These are phyloP conservation scores for Acanthosoma haemorrhoidale DNA, from an alignment of 2,888 invertebrate species.

Conservation along the genomic window DNA sequence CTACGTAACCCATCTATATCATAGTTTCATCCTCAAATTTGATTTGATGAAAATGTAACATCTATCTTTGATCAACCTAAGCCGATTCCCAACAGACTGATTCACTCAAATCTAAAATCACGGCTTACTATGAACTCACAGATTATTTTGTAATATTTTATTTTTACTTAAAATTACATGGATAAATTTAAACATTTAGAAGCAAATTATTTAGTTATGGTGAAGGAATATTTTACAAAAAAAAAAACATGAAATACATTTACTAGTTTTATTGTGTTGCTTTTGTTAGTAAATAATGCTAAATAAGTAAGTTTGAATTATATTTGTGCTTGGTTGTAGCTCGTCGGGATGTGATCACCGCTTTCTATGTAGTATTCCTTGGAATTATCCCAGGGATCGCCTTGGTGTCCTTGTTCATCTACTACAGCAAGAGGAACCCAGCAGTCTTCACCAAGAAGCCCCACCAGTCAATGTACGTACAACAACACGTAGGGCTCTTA, in stretches of 20 bases:
- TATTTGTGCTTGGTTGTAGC: constrained; percentile 54
- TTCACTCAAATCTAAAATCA: too few species aligned
- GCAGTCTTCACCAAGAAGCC: constrained; percentile 52
- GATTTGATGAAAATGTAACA: too few species aligned
- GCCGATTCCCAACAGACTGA: too few species aligned
- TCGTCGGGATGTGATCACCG: constrained; percentile 68
- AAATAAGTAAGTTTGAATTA: constrained; percentile 17
- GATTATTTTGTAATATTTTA: too few species aligned
- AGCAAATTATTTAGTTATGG: neutral
- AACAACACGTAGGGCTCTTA: neutral
- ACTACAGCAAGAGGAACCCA: constrained; percentile 68
- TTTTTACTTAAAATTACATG: too few species aligned
- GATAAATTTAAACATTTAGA: too few species aligned
- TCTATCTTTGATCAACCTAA: too few species aligned
- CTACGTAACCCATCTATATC: too few species aligned
- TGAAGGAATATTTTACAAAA: neutral
- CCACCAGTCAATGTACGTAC: constrained; percentile 40
- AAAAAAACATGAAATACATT: neutral
- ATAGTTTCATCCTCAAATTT: too few species aligned
- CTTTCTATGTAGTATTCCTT: constrained; percentile 81
- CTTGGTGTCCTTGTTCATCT: constrained; percentile 61
- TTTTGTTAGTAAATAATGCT: constrained; percentile 3
- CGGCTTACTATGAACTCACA: too few species aligned
- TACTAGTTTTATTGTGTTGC: neutral
- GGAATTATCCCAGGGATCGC: constrained; percentile 72